Base-by-base conservation (phyloP, 1,140 invertebrate species). In the Drosophila saltans region DNA sequence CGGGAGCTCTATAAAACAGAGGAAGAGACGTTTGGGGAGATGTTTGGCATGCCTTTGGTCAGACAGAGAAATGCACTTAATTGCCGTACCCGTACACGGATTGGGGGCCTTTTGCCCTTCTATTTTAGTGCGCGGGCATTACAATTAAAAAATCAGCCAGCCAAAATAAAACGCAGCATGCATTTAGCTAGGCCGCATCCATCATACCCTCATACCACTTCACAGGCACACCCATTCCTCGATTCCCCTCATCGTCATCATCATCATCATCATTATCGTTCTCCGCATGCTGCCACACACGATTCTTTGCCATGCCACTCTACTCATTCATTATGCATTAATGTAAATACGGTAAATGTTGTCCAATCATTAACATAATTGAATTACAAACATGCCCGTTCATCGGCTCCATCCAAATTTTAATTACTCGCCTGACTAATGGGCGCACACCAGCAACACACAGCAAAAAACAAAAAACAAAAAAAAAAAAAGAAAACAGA, bases 351-450 rank as follows among this genome's bases (percentile, higher is more conserved):
- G 82, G 85, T 90, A 91, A 91, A 91, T 91, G 90, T 91, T 91
- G 90, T 91, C 83, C 90, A 91, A 91, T 91, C 90, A 91, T 91
- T 91, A 91, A 91, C 90, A 91, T 91, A 91, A 91, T 91, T 91
- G 90, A 91, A 91, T 91, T 91, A 91, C 90, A 91, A 91, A 91
- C 86, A 91, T 83, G 78, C 66, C 43, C 6, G 68, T 21, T 61
- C 66, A 74, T 69, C 74, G 84, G 76, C 78, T 85, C 81, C 89
- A 89, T 89, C 84, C 80, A 78, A 78, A 89, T 89, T 89, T 89
- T 89, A 89, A 89, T 89, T 89, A 89, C 84, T 89, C 67, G 80
- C 77, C 73, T 73, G 84, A 69, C 84, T 89, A 89, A 89, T 89
- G 84, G 84, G 89, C 66, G 68, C 56, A 68, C 69, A 73, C 61